Conservation (phyloP, 2,113 vertebrate genomes). For the Podarcis cretensis region DNA sequence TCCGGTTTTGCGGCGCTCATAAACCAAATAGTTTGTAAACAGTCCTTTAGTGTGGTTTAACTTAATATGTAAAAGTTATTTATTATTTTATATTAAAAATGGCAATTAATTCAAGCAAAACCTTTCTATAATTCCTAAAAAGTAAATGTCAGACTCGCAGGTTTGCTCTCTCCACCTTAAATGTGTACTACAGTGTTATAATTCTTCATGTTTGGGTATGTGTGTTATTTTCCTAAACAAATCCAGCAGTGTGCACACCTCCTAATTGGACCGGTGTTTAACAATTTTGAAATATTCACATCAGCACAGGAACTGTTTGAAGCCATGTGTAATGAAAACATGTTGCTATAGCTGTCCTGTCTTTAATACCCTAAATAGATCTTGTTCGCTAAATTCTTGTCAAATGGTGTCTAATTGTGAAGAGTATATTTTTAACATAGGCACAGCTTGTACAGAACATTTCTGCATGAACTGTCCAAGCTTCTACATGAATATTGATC, state of each 20-base stretch:
- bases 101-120: not conserved
- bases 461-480: not conserved
- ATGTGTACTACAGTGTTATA: not conserved
- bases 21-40: no score
- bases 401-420: slow-evolving; percentile 60
- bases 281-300: not conserved
- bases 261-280: not conserved
- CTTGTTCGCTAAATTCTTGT: slow-evolving; percentile 42
- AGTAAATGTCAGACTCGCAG: not conserved
- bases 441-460: not conserved
- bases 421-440: slow-evolving; percentile 45
- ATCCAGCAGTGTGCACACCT: not conserved
- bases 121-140: not conserved
- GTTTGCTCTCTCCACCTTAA: not conserved
- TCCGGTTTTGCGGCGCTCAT: no score
- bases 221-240: not conserved
- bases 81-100: not conserved
- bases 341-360: slow-evolving; percentile 52
- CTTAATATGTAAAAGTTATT: not conserved
- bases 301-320: not conserved
- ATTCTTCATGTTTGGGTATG: not conserved
- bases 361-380: slow-evolving; percentile 48
- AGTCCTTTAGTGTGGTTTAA: not conserved
- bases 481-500: not conserved
- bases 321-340: slow-evolving; percentile 37